These are phyloP conservation scores for Recurvirostra avosetta DNA, from an alignment of 2,113 vertebrate species.

Conservation along the genomic window DNA sequence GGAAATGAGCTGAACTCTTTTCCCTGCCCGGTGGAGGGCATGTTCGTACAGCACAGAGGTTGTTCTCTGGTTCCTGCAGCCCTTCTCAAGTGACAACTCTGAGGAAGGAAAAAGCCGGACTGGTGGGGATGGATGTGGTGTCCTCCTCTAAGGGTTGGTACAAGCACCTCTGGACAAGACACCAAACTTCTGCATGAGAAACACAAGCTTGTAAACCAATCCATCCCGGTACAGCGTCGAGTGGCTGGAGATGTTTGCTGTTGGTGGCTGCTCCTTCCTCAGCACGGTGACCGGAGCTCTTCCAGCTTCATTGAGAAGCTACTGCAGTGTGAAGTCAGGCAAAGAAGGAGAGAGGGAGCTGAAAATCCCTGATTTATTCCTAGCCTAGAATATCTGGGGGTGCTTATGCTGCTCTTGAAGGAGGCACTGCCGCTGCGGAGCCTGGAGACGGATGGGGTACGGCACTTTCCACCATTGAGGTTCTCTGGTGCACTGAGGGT, in stretches of 20 bases:
- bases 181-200: not conserved
- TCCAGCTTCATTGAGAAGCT: not conserved
- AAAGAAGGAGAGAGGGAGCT: not conserved
- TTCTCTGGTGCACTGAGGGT: not conserved
- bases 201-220: not conserved
- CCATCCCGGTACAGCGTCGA: accelerated
- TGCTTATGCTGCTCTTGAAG: not conserved
- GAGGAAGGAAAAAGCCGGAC: not conserved
- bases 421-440: not conserved
- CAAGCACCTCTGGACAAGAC: not conserved
- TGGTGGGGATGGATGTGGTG: not conserved
- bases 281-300: accelerated
- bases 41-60: not conserved
- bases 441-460: accelerated
- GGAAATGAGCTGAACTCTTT: not conserved
- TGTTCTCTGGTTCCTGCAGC: not conserved
- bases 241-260: not conserved
- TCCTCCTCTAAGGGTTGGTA: not conserved
- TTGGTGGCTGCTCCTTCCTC: not conserved
- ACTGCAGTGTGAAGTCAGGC: not conserved
- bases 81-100: accelerated
- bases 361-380: not conserved
- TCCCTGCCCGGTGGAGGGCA: not conserved
- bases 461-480: not conserved
- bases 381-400: not conserved